phyloP scores from a whole-genome alignment of 2,797 vertebrate genomes.

The Sparus aurata region DNA sequence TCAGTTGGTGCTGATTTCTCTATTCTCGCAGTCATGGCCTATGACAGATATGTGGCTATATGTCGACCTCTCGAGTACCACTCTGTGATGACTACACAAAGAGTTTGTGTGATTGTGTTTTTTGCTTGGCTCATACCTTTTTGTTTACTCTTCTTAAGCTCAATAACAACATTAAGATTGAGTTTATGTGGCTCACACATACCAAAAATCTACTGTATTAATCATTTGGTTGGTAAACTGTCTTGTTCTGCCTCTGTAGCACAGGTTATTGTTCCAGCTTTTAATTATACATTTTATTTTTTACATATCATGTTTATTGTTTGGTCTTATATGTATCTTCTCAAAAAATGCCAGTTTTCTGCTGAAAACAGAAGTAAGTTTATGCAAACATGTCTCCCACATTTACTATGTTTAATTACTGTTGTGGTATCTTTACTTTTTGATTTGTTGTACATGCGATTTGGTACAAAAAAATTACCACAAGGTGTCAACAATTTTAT shows the following conservation, averaged over 20 bases:
- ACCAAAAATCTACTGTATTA: constrained; percentile 32
- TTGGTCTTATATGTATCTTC: constrained; percentile 36
- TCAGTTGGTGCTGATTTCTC: too few species aligned
- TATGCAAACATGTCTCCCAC: constrained; percentile 69
- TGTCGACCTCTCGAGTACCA: too few species aligned
- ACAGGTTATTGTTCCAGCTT: neutral
- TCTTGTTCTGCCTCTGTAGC: neutral
- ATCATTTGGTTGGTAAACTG: constrained; percentile 1
- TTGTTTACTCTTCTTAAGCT: neutral
- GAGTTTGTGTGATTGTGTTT: neutral
- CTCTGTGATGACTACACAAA: too few species aligned
- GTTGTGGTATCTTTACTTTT: constrained; percentile 35
- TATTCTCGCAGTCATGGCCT: too few species aligned
- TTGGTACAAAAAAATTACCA: neutral
- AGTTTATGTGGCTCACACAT: constrained; percentile 30
- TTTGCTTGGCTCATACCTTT: constrained; percentile 18
- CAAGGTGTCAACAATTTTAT: constrained; percentile 13
- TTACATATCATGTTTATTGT: constrained; percentile 27
- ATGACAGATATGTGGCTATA: too few species aligned
- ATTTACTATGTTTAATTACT: constrained; percentile 45
- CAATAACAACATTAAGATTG: neutral
- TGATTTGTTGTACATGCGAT: constrained; percentile 35
- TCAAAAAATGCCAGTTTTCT: too few species aligned
- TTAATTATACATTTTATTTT: neutral
- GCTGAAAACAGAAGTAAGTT: constrained; percentile 22